Base-by-base conservation (phyloP, 1,140 invertebrate species). In the Cotesia glomerata region DNA sequence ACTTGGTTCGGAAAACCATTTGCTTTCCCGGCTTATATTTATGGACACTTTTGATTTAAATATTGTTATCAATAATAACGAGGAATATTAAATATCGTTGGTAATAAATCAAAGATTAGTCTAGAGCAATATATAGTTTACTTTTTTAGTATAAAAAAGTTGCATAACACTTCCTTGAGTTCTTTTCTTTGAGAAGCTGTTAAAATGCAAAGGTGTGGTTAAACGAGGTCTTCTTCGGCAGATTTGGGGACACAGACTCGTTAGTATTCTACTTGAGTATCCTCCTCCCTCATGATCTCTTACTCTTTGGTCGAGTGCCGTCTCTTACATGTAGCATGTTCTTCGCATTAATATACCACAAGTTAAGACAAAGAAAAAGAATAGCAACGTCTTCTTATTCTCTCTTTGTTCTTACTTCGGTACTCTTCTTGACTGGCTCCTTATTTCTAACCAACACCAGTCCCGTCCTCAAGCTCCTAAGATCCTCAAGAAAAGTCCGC, bases 311-410 rank as follows among this genome's bases (percentile, higher is more conserved):
- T 59, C n/a, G 32, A 18, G 35, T 58, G 51, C 45, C 61, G 34
- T 68, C 62, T 74, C 49, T 39, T 78, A 71, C 76, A 76, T 81
- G 81, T 82, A 84, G 81, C 86, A 86, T 86, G 86, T 84, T 86
- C 86, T 81, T 83, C 84, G 78, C 86, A 87, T 87, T 87, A 87
- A 87, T 87, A 87, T 87, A 85, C 82, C 84, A 76, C 76, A 81
- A 84, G 84, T 87, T 87, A 87, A 85, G 82, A 86, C 83, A 85
- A 86, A 82, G 81, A 81, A 85, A 84, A 81, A 86, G 35, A 35
- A 72, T 72, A 39, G 49, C 45, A 51, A 16, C 36, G 18, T 82
- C 81, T 82, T 79, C 77, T 73, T 73, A 69, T 54, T 76, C 64
- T 71, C 69, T 73, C 49, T 65, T 64, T 62, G 13, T 68, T 13